Base-by-base conservation (phyloP, 2,113 vertebrate species). In the Alexandromys fortis region DNA sequence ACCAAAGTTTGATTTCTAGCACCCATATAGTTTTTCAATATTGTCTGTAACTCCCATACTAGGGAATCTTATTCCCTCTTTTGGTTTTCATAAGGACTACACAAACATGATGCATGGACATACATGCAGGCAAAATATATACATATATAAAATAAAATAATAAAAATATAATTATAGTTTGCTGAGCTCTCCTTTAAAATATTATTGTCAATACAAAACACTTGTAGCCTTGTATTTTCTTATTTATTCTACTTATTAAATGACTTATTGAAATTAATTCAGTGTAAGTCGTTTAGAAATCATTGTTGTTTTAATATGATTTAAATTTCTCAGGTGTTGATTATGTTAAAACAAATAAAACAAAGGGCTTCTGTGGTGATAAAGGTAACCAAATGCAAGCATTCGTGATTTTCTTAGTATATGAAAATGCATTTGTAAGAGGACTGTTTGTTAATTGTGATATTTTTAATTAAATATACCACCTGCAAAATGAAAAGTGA, bases 221-320 rank as follows among this genome's bases (percentile, higher is more conserved):
- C 35, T 91, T 76, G 26, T 58, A 83, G 42, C 63, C 21, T 89
- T 76, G 14, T 67, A 33, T 97, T 97, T 95, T 90, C 70, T 89
- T 90, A 76, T 65, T 79, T 47, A 81, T 42, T 96, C 83, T 76
- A 70, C 85, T 96, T 65, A 93, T 91, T 91, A 95, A 96, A 89
- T 76, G 47, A 90, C 87, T 91, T 83, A 49, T 77, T 96, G 85
- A 86, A 92, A 88, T 95, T 81, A 55, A 42, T 91, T 52, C 8
- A 77, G n/a, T 81, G 91, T 83, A 92, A 94, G 24, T 96, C 55
- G 89, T 90, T 92, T 91, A 49, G 79, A 93, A 95, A 88, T 87
- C 77, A 90, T 82, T 83, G 77, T 94, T 96, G 77, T 94, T 96
- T 97, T 78, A 82, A 72, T 94, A 81, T 19, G 17, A 90, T 91